A percentile compares a stretch with the other conserved stretches of the same genome.
Evolutionary conservation across 2,113 vertebrate species (phyloP).

Genomic region (Leptosomus discolor): DNA sequence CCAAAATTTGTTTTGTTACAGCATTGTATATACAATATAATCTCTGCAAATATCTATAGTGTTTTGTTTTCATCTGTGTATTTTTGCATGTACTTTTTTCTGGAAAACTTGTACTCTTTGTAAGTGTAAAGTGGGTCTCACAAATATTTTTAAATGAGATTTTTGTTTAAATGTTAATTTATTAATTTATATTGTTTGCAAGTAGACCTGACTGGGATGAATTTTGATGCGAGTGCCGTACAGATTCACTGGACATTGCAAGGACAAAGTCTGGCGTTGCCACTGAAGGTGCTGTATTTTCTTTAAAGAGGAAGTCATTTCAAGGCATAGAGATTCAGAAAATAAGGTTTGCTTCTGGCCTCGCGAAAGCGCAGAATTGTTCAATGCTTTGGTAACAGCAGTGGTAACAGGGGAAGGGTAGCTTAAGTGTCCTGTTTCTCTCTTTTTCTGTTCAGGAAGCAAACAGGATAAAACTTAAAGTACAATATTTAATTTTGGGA

Average conservation of each 20-base stretch:
- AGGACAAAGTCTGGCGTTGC: background rate
- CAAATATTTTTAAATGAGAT: background rate
- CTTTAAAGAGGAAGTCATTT: background rate
- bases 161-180: background rate
- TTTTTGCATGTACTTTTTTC: background rate
- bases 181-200: background rate
- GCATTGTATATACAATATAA: background rate
- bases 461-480: background rate
- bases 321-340: background rate
- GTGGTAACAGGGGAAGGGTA: background rate
- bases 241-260: background rate
- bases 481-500: background rate
- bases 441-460: background rate
- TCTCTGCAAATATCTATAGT: background rate
- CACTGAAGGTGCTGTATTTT: background rate
- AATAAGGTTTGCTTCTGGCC: background rate
- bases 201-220: background rate
- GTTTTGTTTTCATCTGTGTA: background rate
- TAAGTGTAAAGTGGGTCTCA: background rate
- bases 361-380: background rate
- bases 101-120: background rate
- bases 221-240: background rate
- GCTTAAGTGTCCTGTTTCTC: background rate
- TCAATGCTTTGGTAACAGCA: background rate
- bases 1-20: background rate